phyloP scores from a whole-genome alignment of 2,888 invertebrate genomes.

The Chouioia cunea region DNA sequence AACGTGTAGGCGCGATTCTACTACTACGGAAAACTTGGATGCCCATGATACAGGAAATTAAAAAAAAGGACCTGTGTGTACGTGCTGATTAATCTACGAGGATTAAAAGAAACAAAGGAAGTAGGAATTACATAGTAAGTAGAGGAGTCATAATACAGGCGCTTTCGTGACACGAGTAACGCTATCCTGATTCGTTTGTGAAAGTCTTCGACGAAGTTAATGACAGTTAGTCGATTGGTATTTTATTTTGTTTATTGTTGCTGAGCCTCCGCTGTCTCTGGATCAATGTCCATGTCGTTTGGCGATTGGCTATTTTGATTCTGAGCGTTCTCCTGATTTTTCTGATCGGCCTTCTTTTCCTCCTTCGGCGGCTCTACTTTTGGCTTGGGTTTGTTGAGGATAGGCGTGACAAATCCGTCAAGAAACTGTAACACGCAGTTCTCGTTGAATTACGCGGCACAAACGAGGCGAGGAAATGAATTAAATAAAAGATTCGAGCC shows the following conservation, averaged over 20 bases:
- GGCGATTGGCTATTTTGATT: constrained; percentile 56
- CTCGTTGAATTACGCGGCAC: not conserved
- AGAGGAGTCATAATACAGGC: constrained; percentile 46
- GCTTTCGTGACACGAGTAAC: constrained; percentile 53
- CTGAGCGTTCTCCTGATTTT: constrained; percentile 59
- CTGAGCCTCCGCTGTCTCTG: constrained; percentile 25
- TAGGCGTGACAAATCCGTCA: constrained; percentile 74
- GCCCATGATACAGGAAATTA: constrained; percentile 1
- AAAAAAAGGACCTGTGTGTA: constrained; percentile 6
- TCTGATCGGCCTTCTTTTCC: constrained; percentile 67
- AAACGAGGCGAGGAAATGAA: constrained; percentile 16
- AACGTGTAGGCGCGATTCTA: constrained; percentile 3
- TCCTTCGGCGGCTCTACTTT: constrained; percentile 78
- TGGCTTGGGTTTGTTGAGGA: constrained; percentile 92
- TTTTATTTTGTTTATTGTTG: constrained; percentile 36
- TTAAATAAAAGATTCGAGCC: not conserved
- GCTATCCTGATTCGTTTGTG: constrained; percentile 20
- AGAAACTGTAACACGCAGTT: constrained; percentile 66
- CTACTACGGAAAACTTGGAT: constrained; percentile 17
- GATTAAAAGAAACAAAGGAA: constrained; percentile 12
- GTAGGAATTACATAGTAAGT: constrained; percentile 8
- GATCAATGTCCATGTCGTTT: constrained; percentile 68
- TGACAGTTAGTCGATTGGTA: constrained; percentile 19
- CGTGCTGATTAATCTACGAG: constrained; percentile 4
- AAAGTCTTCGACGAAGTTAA: constrained; percentile 22